These are phyloP conservation scores for Drosophila subsilvestris DNA, from an alignment of 2,888 invertebrate genomes.

Conservation along the genomic window DNA sequence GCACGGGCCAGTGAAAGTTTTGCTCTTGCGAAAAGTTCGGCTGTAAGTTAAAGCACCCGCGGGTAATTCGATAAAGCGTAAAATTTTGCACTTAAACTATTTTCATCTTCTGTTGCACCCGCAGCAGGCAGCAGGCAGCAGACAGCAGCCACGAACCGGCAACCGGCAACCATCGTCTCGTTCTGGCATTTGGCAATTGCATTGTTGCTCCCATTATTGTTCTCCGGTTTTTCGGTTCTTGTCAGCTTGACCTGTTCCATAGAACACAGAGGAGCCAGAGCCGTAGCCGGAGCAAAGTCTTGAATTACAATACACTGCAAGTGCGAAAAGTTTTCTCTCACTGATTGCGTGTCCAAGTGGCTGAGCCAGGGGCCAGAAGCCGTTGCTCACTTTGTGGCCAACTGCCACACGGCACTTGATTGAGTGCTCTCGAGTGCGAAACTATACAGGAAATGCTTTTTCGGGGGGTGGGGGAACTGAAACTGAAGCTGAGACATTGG, in stretches of 20 bases:
- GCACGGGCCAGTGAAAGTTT: constrained; percentile 51
- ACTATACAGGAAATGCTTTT: constrained; percentile 18
- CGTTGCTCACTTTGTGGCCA: constrained; percentile 18
- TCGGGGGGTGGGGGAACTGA: constrained; percentile 11
- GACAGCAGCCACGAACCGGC: neutral
- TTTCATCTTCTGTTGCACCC: constrained; percentile 52
- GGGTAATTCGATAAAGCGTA: constrained; percentile 83
- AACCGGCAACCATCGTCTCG: neutral
- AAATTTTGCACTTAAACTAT: constrained; percentile 82
- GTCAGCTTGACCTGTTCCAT: constrained; percentile 57
- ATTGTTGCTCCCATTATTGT: constrained; percentile 45
- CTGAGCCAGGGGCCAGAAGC: constrained; percentile 4
- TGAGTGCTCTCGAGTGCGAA: constrained; percentile 37
- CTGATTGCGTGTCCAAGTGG: constrained; percentile 56
- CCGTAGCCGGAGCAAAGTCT: constrained; percentile 37
- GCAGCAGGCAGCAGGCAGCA: neutral
- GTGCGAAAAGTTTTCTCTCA: constrained; percentile 49
- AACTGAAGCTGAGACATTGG: constrained; percentile 11
- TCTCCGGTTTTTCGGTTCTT: constrained; percentile 32
- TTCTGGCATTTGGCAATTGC: constrained; percentile 63
- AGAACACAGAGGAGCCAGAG: constrained; percentile 13
- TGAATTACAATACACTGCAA: constrained; percentile 57
- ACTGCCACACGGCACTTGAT: constrained; percentile 25
- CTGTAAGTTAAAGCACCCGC: constrained; percentile 79
- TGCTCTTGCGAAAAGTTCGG: constrained; percentile 53